Conservation (phyloP, 2,113 vertebrate species). For the Crotalus viridis region DNA sequence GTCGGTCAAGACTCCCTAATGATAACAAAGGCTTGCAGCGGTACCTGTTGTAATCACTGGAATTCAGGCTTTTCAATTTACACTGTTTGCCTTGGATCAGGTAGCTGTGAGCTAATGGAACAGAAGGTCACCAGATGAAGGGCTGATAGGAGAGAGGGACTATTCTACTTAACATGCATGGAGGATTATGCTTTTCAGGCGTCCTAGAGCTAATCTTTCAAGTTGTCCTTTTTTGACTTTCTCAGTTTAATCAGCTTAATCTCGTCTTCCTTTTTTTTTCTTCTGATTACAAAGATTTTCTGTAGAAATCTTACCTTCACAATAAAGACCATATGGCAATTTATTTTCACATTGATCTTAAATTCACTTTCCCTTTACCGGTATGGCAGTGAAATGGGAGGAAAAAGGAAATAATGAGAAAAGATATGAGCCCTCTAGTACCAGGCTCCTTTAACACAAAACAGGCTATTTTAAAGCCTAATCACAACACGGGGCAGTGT, state of each 20-base stretch:
- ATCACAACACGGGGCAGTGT: background rate
- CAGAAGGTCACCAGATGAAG: constrained; percentile 77
- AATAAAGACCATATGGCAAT: constrained; percentile 73
- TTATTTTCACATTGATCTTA: constrained; percentile 77
- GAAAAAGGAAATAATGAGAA: constrained; percentile 8
- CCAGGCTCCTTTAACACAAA: background rate
- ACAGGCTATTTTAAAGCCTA: background rate
- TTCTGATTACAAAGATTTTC: constrained; percentile 80
- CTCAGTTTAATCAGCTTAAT: constrained; percentile 83
- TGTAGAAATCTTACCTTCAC: constrained; percentile 70
- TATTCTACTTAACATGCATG: constrained; percentile 75
- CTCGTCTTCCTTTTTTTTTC: constrained; percentile 77
- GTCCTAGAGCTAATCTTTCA: constrained; percentile 78
- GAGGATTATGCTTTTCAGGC: constrained; percentile 66
- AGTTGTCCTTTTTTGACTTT: constrained; percentile 84
- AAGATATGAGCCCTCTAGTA: constrained; percentile 24
- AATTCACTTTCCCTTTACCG: constrained; percentile 57
- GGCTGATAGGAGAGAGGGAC: constrained; percentile 66
- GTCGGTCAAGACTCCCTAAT: constrained; percentile 65
- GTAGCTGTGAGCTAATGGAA: constrained; percentile 67
- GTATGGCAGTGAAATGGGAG: constrained; percentile 29
- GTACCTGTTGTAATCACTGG: constrained; percentile 75
- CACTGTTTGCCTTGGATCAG: constrained; percentile 71
- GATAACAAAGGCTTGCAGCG: constrained; percentile 72
- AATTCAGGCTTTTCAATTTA: constrained; percentile 72